A percentile compares a stretch with the other conserved stretches of the same genome.
phyloP scores from a whole-genome alignment of 2,113 vertebrate species.

The Elephas maximus region DNA sequence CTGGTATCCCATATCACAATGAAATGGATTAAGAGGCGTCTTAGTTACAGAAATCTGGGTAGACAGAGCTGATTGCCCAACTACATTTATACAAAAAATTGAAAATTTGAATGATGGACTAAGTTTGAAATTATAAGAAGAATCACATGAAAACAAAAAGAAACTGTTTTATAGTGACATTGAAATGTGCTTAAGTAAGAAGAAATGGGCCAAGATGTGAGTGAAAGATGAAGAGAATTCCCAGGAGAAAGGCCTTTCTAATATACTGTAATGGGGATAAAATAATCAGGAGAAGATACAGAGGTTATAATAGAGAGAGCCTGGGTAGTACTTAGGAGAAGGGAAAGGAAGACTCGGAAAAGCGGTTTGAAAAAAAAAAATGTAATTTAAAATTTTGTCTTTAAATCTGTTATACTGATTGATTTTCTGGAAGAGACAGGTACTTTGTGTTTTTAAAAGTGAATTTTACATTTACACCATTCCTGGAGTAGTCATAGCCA shows the following conservation, averaged over 20 bases:
- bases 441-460: constrained; percentile 60
- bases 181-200: background rate
- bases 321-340: background rate
- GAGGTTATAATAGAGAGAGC: background rate
- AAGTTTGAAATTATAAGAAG: background rate
- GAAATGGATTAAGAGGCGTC: background rate
- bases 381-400: constrained; percentile 12
- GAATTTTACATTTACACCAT: constrained; percentile 53
- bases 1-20: background rate
- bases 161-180: background rate
- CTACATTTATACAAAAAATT: background rate
- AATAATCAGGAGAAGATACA: background rate
- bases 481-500: constrained; percentile 39
- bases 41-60: background rate
- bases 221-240: background rate
- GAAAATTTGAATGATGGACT: background rate
- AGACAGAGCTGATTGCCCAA: background rate
- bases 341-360: background rate
- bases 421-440: constrained; percentile 37
- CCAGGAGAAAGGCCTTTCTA: background rate
- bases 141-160: constrained; percentile 30
- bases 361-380: constrained; percentile 15
- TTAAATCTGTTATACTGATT: constrained; percentile 38
- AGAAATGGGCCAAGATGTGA: background rate
- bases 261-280: background rate